Evolutionary conservation across 2,888 invertebrate genomes (phyloP), one percentile per base, ranked within the genome.

Genomic region (Mimachlamys varia): DNA sequence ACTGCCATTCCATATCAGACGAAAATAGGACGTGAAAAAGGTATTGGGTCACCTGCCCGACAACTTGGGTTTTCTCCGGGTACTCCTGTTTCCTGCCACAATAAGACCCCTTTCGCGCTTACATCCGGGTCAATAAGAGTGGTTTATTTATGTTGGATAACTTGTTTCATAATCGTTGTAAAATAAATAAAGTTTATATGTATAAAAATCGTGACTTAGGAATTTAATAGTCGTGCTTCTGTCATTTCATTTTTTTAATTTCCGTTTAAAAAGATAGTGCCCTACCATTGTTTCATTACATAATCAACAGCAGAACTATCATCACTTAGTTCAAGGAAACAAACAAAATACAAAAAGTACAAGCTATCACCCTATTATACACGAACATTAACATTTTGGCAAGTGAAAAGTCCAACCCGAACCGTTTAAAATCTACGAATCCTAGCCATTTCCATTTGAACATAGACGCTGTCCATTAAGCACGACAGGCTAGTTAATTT

Each of bases 401-500:
- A 76, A 76, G 33, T 76, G 17, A 76, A 33, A 27, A 76, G 10
- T 76, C 10, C 1, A 76, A 76, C 33, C 33, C 27, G 27, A 5
- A n/a, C 27, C 22, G 62, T 62, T 62, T 76, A 76, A 76, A 27
- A 76, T 10, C 33, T 76, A 76, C 27, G 33, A 76, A 76, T 76
- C 17, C 2, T 76, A 76, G 10, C 27, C 76, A 76, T 76, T 22
- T 76, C 27, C 76, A 76, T 76, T 22, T 76, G 76, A 76, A 76
- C 76, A 76, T 33, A 27, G 76, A 76, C 13, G 76, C 76, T 76
- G 76, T 76, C 76, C 76, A 76, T 76, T 76, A 76, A 76, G 33
- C 76, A 76, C 33, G 76, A 76, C 76, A 76, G 76, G 33, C 13
- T 76, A 33, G 76, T 76, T 76, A 76, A 76, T 76, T 76, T 76